These are phyloP conservation scores for Pegoplata infirma DNA, from an alignment of 2,888 invertebrate species.

Conservation along the genomic window DNA sequence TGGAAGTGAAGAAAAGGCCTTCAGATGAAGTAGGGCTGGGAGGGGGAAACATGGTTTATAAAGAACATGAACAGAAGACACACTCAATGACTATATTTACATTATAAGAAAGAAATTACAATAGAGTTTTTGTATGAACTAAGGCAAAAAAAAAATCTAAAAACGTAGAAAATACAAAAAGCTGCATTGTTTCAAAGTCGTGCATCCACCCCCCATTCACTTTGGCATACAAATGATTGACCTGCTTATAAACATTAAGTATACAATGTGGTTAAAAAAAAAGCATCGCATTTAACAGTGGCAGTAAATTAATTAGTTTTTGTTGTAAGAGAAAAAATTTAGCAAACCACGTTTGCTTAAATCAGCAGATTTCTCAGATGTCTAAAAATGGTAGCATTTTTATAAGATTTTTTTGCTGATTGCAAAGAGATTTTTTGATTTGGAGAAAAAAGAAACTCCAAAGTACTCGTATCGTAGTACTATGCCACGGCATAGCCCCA, in stretches of 20 bases:
- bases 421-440: too few species aligned
- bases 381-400: too few species aligned
- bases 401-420: too few species aligned
- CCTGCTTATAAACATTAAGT: conserved; percentile 15
- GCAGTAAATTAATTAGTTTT: too few species aligned
- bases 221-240: conserved; percentile 21
- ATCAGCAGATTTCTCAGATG: not conserved
- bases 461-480: too few species aligned
- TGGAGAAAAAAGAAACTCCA: too few species aligned
- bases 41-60: not conserved
- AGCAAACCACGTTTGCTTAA: not conserved
- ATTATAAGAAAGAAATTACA: not conserved
- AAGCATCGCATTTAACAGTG: too few species aligned
- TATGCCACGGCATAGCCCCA: too few species aligned
- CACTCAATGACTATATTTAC: conserved; percentile 32
- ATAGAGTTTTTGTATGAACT: not conserved
- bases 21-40: not conserved
- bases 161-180: not conserved
- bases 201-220: not conserved
- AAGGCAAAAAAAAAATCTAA: not conserved
- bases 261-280: not conserved
- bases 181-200: not conserved
- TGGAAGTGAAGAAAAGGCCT: conserved; percentile 70
- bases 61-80: not conserved
- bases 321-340: not conserved